Evolutionary conservation across 1,140 invertebrate species (phyloP).

Genomic region (Drosophila sulfurigaster): DNA sequence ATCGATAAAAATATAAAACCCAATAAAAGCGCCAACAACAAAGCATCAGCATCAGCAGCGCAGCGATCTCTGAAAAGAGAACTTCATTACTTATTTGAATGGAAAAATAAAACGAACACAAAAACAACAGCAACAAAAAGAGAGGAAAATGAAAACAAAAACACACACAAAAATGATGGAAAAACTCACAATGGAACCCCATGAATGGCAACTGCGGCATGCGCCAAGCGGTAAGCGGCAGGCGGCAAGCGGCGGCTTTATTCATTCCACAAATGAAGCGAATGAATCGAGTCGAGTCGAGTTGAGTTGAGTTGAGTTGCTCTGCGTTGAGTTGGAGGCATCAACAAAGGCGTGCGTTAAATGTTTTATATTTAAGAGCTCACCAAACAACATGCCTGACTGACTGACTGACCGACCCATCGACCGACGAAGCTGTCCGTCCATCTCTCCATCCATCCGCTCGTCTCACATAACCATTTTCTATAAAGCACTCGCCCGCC

Average conservation of each 20-base stretch:
- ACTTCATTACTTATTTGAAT: constrained; percentile 82
- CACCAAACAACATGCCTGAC: constrained; percentile 48
- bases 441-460: background rate
- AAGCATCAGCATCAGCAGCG: constrained; percentile 34
- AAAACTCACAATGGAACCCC: constrained; percentile 67
- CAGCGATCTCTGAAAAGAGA: constrained; percentile 55
- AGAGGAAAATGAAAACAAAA: constrained; percentile 57
- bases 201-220: constrained; percentile 42
- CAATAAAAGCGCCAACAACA: constrained; percentile 67
- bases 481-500: constrained; percentile 23
- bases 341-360: constrained; percentile 75
- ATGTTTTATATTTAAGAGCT: constrained; percentile 82
- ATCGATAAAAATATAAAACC: constrained; percentile 81
- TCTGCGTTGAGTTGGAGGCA: constrained; percentile 33
- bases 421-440: no score
- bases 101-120: constrained; percentile 51
- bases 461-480: constrained; percentile 24
- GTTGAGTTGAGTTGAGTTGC: constrained; percentile 19
- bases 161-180: constrained; percentile 62
- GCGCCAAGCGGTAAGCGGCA: background rate
- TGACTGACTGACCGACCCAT: background rate
- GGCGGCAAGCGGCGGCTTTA: constrained; percentile 44
- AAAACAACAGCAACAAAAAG: constrained; percentile 41
- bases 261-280: constrained; percentile 76
- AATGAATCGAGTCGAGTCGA: constrained; percentile 57